Conservation (phyloP, 2,797 vertebrate species). For the Florisuga fusca region DNA sequence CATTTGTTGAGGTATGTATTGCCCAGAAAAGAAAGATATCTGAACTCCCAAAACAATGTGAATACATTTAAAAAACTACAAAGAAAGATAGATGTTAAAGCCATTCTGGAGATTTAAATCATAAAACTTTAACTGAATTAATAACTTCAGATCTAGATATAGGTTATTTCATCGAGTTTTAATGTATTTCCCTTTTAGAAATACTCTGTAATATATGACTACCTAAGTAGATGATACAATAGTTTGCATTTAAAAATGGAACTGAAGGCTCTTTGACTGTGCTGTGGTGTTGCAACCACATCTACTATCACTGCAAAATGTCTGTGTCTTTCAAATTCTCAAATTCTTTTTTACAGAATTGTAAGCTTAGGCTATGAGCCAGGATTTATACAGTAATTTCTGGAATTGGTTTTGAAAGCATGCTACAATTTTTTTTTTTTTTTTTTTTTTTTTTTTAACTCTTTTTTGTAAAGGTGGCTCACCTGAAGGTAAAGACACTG, state of each 20-base stretch:
- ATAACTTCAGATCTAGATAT: conserved; percentile 46
- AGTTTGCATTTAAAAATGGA: conserved; percentile 57
- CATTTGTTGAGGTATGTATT: background rate
- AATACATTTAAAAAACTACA: background rate
- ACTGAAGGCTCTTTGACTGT: background rate
- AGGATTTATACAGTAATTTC: conserved; percentile 54
- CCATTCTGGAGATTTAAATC: conserved; percentile 15
- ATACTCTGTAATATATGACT: background rate
- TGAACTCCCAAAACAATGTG: background rate
- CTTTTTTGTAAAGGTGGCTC: conserved; percentile 67
- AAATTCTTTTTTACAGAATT: conserved; percentile 28
- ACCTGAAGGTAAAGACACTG: conserved; percentile 78
- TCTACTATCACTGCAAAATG: conserved; percentile 42
- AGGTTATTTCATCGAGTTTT: conserved; percentile 31
- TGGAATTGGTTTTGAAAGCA: conserved; percentile 54
- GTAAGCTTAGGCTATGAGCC: background rate
- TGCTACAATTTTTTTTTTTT: background rate
- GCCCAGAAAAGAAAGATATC: background rate
- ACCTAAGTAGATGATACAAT: conserved; percentile 37
- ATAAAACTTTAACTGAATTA: conserved; percentile 47
- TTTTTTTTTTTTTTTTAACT: background rate
- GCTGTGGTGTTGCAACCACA: background rate
- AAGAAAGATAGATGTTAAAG: background rate
- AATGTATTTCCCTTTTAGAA: conserved; percentile 18
- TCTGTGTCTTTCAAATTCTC: background rate